phyloP scores from a whole-genome alignment of 2,797 vertebrate genomes.

The Petrocephalus schoutedeni region DNA sequence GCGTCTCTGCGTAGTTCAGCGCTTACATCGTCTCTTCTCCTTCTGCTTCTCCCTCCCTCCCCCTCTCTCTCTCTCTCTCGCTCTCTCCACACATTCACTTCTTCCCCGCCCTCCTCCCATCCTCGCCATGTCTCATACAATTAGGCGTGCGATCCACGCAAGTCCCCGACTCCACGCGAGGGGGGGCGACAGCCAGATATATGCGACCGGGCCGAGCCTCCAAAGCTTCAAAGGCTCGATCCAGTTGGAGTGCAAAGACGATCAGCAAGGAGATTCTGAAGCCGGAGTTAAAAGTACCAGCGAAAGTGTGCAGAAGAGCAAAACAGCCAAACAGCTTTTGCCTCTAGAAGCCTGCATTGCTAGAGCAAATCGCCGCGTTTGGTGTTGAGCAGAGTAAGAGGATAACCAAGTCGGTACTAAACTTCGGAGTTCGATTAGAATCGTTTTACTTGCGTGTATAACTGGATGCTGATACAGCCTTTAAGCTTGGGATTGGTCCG shows the following conservation, averaged over 20 bases:
- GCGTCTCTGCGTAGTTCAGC: slow-evolving; percentile 65
- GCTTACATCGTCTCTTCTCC: slow-evolving; percentile 20
- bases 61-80: slow-evolving; percentile 23
- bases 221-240: slow-evolving; percentile 64
- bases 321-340: slow-evolving; percentile 44
- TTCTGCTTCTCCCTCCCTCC: slow-evolving; percentile 16
- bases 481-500: slow-evolving; percentile 59
- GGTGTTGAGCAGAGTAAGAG: slow-evolving; percentile 53
- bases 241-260: slow-evolving; percentile 68
- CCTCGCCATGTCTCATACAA: slow-evolving; percentile 68
- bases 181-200: slow-evolving; percentile 65
- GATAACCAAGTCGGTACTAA: slow-evolving; percentile 74
- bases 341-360: slow-evolving; percentile 35
- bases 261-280: slow-evolving; percentile 77
- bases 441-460: slow-evolving; percentile 60
- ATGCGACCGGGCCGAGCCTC: slow-evolving; percentile 58
- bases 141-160: slow-evolving; percentile 65
- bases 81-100: slow-evolving; percentile 40
- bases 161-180: slow-evolving; percentile 47
- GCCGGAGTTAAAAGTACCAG: slow-evolving; percentile 81
- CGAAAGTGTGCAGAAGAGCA: slow-evolving; percentile 53
- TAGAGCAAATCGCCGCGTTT: slow-evolving; percentile 51
- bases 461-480: slow-evolving; percentile 70
- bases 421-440: slow-evolving; percentile 80
- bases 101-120: slow-evolving; percentile 48